phyloP scores from a whole-genome alignment of 2,888 invertebrate genomes.

The Diadegma fenestrale region DNA sequence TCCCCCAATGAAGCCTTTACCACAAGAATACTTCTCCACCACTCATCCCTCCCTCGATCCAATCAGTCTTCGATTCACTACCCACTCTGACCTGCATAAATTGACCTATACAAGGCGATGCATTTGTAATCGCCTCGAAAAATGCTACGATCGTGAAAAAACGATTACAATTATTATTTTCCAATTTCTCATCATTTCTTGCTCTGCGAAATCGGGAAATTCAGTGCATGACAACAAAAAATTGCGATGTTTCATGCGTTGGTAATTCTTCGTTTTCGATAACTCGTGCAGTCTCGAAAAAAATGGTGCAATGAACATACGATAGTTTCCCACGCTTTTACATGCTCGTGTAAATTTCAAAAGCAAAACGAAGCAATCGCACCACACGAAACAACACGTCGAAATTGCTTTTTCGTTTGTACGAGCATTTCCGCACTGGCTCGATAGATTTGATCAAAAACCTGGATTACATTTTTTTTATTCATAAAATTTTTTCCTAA shows the following conservation, averaged over 20 bases:
- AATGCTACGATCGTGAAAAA: not conserved
- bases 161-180: not conserved
- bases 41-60: slow-evolving; percentile 24
- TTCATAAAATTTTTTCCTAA: not conserved
- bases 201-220: not conserved
- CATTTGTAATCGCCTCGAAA: not conserved
- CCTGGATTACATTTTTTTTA: slow-evolving; percentile 1
- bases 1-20: slow-evolving; percentile 19
- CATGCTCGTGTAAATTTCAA: not conserved
- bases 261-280: not conserved
- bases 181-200: not conserved
- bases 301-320: not conserved
- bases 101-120: not conserved
- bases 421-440: not conserved
- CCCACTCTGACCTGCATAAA: slow-evolving; percentile 13
- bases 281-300: slow-evolving; percentile 4
- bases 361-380: not conserved
- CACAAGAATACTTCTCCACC: slow-evolving; percentile 20
- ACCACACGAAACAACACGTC: not conserved
- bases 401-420: slow-evolving; percentile 17
- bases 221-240: not conserved
- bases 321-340: slow-evolving; percentile 13
- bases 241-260: not conserved
- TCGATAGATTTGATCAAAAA: not conserved
- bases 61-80: slow-evolving; percentile 51